phyloP scores from a whole-genome alignment of 2,888 invertebrate species.

The Hymenopus coronatus region DNA sequence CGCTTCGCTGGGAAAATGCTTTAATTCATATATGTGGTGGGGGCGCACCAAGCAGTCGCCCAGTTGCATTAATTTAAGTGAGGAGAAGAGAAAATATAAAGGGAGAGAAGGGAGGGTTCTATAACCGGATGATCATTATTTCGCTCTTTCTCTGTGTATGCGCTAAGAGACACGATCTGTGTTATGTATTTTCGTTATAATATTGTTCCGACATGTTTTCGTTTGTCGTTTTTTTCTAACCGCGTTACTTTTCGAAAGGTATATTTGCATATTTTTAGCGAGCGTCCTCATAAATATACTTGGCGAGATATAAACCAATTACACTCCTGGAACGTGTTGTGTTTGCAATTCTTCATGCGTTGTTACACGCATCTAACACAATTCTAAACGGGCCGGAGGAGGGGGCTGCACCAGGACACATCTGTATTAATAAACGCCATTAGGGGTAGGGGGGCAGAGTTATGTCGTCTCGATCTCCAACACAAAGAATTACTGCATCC shows the following conservation, averaged over 20 bases:
- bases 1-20: neutral
- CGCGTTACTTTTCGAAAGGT: neutral
- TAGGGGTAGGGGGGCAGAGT: neutral
- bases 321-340: neutral
- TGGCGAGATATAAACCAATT: neutral
- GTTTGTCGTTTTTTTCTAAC: neutral
- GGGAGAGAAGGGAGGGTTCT: neutral
- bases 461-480: neutral
- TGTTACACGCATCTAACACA: neutral
- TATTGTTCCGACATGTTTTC: neutral
- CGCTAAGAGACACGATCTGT: neutral
- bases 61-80: constrained; percentile 5
- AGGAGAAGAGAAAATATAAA: neutral
- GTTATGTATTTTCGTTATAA: neutral
- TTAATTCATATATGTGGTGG: constrained; percentile 13
- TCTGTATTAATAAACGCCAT: neutral
- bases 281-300: neutral
- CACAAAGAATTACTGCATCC: neutral
- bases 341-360: neutral
- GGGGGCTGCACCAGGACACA: neutral
- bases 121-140: neutral
- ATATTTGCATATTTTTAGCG: neutral
- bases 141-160: neutral
- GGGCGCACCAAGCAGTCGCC: neutral
- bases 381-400: neutral